Evolutionary conservation across 2,113 vertebrate species (phyloP), one percentile per base, ranked within the genome.

Genomic region (Furnarius figulus): DNA sequence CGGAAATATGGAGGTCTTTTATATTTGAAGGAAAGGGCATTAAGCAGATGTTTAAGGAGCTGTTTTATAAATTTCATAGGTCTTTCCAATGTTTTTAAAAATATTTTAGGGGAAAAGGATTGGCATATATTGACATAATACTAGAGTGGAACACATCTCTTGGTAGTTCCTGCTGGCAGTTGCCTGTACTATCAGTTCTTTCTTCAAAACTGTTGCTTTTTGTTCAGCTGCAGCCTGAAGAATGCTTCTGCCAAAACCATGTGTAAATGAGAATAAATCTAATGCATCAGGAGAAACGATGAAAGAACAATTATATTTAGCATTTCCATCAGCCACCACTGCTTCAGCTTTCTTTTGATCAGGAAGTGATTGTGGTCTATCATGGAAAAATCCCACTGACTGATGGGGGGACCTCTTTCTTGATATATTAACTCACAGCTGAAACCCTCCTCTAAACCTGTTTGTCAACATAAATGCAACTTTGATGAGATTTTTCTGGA

Each of bases 31-130:
- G 85, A 95, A 96, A 94, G 96, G 95, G 85, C 92, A 93, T 95
- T 97, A 95, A 96, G 88, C 80, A 96, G 95, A 95, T 95, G 93
- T 95, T 95, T 93, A 86, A 94, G 95, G 93, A 97, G 83, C 95
- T 92, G 81, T 96, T 97, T 97, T 95, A 62, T 94, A 93, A 88
- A 90, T 92, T 95, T 93, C 90, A 40, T 96, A 94, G 86, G 40
- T 89, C 84, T 88, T 95, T 96, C 88, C 93, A 81, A 55, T 90
- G 85, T 97, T 97, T 97, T 95, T 95, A 96, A 53, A 71, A 92
- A 62, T 93, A 77, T 78, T 93, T 89, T 95, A 89, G 62, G 79
- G 72, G 56, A 30, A 90, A 92, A 96, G 95, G 93, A 93, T 87
- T 89, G 93, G 92, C 90, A 93, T 95, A 88, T 92, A 53, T 68